These are phyloP conservation scores for Podiceps cristatus DNA, from an alignment of 2,113 vertebrate genomes.

Conservation along the genomic window DNA sequence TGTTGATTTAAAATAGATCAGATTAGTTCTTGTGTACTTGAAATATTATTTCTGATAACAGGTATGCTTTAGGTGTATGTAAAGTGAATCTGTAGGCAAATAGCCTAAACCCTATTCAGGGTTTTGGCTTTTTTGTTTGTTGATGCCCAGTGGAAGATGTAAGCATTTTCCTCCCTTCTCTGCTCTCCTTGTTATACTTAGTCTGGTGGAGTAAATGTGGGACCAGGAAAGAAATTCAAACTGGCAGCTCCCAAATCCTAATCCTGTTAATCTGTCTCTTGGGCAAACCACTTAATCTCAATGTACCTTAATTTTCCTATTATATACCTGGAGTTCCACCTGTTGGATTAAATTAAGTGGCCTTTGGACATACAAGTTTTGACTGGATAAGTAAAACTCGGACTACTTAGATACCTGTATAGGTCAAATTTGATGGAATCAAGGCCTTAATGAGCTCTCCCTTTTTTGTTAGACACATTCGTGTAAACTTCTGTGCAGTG, in stretches of 20 bases:
- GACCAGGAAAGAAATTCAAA: constrained; percentile 4
- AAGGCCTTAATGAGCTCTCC: neutral
- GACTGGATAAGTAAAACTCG: neutral
- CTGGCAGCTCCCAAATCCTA: neutral
- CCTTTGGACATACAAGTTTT: neutral
- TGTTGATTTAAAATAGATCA: neutral
- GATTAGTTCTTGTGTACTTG: neutral
- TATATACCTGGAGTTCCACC: constrained; percentile 27
- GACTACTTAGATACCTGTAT: neutral
- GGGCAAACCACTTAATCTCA: constrained; percentile 37
- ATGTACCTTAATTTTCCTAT: constrained; percentile 29
- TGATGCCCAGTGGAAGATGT: neutral
- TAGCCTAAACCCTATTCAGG: neutral
- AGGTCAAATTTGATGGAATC: neutral
- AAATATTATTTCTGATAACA: neutral
- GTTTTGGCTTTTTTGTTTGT: neutral
- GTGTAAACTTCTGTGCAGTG: neutral
- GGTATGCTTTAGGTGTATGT: neutral
- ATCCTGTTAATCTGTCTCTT: neutral
- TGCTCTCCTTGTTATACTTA: neutral
- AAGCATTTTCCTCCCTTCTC: neutral
- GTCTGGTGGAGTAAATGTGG: neutral
- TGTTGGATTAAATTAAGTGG: neutral
- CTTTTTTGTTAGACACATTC: neutral
- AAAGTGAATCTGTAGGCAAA: neutral